phyloP scores from a whole-genome alignment of 1,140 invertebrate genomes.

The Drepana arcuata region DNA sequence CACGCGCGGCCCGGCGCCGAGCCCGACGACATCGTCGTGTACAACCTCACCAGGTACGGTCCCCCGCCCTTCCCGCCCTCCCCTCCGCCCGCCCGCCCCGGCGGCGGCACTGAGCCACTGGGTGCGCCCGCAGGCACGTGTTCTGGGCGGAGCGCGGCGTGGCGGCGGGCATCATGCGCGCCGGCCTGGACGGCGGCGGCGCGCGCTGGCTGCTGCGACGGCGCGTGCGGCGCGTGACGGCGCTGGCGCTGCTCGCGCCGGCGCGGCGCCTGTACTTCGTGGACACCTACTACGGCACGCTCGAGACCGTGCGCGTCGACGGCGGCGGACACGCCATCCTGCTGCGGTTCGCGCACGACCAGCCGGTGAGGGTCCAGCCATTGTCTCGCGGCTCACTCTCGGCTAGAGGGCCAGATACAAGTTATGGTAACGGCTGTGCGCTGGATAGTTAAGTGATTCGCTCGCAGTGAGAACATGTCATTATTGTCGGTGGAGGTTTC shows the following conservation, averaged over 20 bases:
- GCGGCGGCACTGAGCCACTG: too few relatives aligned
- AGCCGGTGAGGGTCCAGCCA: too few relatives aligned
- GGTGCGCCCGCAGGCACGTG: constrained; percentile 15
- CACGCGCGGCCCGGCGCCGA: constrained; percentile 21
- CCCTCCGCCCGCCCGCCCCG: too few relatives aligned
- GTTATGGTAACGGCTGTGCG: too few relatives aligned
- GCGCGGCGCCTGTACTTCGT: constrained; percentile 82
- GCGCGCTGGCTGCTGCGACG: constrained; percentile 16
- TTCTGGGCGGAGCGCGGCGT: constrained; percentile 42
- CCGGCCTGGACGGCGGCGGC: constrained; percentile 19
- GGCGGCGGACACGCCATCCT: constrained; percentile 22
- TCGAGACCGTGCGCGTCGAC: constrained; percentile 27
- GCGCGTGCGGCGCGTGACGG: constrained; percentile 72
- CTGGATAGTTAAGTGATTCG: too few relatives aligned
- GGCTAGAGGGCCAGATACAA: too few relatives aligned
- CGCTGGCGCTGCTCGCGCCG: constrained; percentile 80
- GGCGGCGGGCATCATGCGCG: constrained; percentile 19
- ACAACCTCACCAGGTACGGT: constrained; percentile 22
- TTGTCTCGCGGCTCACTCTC: too few relatives aligned
- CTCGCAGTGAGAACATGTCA: too few relatives aligned
- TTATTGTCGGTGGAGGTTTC: too few relatives aligned
- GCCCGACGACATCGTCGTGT: constrained; percentile 36
- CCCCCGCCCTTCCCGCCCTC: too few relatives aligned
- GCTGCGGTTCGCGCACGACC: constrained; percentile 20
- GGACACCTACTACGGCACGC: constrained; percentile 63